Base-by-base conservation (phyloP, 2,113 vertebrate species). In the Sceloporus tristichus region DNA sequence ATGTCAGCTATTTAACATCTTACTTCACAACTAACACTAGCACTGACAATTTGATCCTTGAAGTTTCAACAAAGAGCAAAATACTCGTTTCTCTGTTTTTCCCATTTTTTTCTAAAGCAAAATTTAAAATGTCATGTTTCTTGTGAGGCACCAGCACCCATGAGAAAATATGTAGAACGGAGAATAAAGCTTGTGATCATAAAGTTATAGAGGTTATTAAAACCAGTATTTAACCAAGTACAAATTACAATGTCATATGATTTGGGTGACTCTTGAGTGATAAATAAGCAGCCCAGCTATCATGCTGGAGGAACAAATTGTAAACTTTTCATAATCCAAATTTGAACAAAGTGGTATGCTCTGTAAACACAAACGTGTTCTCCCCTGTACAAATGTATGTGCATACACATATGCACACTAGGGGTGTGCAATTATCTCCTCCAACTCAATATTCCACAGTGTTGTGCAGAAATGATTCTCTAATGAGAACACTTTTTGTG, bases 131-230 rank as follows among this genome's bases (percentile, higher is more conserved):
- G 34, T 34, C 34, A 34, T 65, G 73, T 62, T 75, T 9, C 88
- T 8, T 48, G 90, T 13, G 25, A 48, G 62, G 40, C 42, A 74
- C 34, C 73, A 34, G 27, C 54, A 83, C 14, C 73, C n/a, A 87
- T 75, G 59, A 62, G 9, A 85, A n/a, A 34, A 10, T 9, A 34
- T n/a, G 16, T 87, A 70, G 48, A 56, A 0, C 53, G 59, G 66
- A 65, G 73, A 87, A 68, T 73, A 19, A 73, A 82, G 90, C 29
- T n/a, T 77, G 19, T 73, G 53, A 79, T 70, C 10, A 40, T 11
- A 18, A 8, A 87, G 81, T n/a, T 27, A 56, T 38, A 73, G 68
- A 10, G 53, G 16, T 9, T 34, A 8, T 34, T 79, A 25, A 54
- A 82, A 29, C 19, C 18, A 87, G 40, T 48, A 74, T 81, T 16